phyloP scores from a whole-genome alignment of 64 coral and sea anemone species.

The Stylophora pistillata region DNA sequence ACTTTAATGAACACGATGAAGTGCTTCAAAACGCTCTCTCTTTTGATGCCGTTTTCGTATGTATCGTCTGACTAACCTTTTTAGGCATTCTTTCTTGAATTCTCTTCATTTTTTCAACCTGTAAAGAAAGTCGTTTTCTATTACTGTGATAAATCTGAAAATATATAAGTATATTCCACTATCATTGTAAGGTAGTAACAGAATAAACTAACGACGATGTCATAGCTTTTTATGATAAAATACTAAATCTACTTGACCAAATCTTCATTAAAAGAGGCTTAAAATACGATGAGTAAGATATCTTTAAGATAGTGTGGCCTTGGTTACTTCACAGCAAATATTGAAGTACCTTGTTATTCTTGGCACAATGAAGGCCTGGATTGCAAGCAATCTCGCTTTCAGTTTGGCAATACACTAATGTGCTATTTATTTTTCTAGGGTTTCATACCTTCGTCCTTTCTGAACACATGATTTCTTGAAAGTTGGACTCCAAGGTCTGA shows the following conservation, averaged over 20 bases:
- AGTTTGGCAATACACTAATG: no score
- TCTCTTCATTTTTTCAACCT: conserved; percentile 67
- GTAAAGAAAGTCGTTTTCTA: neutral
- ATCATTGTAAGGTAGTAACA: no score
- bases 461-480: conserved; percentile 63
- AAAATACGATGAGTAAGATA: neutral
- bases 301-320: neutral
- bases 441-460: conserved; percentile 79
- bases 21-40: neutral
- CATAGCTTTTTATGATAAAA: neutral
- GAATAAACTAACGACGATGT: neutral
- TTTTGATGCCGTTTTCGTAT: neutral
- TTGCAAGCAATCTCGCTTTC: no score
- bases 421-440: neutral
- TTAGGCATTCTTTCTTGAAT: conserved; percentile 74
- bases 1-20: no score
- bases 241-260: neutral
- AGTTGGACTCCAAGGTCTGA: conserved; percentile 61
- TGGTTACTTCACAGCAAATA: no score
- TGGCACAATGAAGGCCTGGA: no score
- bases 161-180: neutral
- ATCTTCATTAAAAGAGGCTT: neutral
- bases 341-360: no score
- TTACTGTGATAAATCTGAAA: neutral
- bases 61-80: conserved; percentile 11